Evolutionary conservation across 2,888 invertebrate species (phyloP).

Genomic region (Falcaria lacertinaria): DNA sequence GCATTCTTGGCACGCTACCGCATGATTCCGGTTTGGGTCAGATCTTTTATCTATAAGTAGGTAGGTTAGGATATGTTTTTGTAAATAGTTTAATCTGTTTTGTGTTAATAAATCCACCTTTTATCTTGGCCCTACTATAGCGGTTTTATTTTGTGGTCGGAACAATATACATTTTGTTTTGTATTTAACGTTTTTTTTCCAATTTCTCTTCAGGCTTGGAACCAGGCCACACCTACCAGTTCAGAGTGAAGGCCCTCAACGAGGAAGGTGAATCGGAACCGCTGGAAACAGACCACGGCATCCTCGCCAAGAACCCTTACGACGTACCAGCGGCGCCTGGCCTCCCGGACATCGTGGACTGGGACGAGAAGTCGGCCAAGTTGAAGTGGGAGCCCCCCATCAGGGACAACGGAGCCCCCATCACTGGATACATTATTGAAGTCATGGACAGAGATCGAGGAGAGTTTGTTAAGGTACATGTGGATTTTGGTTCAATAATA

Average conservation of each 20-base stretch:
- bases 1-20: no score
- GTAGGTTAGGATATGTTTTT: no score
- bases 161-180: background rate
- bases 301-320: conserved; percentile 98
- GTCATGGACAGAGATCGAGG: conserved; percentile 93
- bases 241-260: conserved; percentile 97
- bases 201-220: conserved; percentile 83
- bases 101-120: no score
- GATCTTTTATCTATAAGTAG: no score
- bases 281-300: conserved; percentile 91
- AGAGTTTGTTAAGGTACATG: conserved; percentile 89
- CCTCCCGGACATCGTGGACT: conserved; percentile 93
- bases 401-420: conserved; percentile 95
- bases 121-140: no score
- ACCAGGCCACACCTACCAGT: conserved; percentile 97
- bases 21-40: no score
- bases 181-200: background rate
- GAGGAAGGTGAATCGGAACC: conserved; percentile 99
- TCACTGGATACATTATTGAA: conserved; percentile 95
- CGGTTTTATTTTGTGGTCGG: no score
- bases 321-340: conserved; percentile 93
- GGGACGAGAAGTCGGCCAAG: conserved; percentile 94
- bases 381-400: conserved; percentile 95
- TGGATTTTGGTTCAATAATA: no score
- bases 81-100: no score